These are phyloP conservation scores for Limnephilus lunatus DNA, from an alignment of 2,888 invertebrate species.

Conservation along the genomic window DNA sequence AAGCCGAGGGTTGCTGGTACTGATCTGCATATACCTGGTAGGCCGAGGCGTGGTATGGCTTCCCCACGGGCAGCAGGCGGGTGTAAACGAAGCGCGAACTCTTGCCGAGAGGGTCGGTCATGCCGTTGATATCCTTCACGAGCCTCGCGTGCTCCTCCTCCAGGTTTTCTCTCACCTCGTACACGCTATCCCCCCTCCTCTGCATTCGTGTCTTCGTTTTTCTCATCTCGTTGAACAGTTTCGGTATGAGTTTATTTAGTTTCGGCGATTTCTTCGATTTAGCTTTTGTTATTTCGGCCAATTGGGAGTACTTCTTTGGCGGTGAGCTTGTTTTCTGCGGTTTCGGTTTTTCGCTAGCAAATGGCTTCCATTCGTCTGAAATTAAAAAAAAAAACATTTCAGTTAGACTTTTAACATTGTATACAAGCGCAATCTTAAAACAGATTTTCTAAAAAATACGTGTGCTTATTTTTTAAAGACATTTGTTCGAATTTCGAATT, in stretches of 20 bases:
- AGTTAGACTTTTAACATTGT: background rate
- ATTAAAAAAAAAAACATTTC: background rate
- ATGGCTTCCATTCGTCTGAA: slow-evolving; percentile 59
- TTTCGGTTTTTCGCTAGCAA: slow-evolving; percentile 39
- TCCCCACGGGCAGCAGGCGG: background rate
- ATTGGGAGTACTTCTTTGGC: slow-evolving; percentile 51
- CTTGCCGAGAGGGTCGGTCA: slow-evolving; percentile 38
- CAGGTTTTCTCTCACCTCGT: background rate
- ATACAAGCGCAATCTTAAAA: too few relatives aligned
- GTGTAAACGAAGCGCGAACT: background rate
- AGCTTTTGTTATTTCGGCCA: background rate
- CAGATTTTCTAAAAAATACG: too few relatives aligned
- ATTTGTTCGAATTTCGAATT: too few relatives aligned
- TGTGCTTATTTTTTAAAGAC: too few relatives aligned
- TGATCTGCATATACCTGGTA: background rate
- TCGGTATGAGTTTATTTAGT: background rate
- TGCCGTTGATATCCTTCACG: slow-evolving; percentile 52
- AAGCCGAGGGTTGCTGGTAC: background rate
- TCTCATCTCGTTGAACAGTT: background rate
- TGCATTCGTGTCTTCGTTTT: background rate
- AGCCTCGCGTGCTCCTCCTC: slow-evolving; percentile 55
- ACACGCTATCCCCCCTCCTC: slow-evolving; percentile 26
- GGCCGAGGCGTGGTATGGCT: background rate
- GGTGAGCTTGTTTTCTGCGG: slow-evolving; percentile 38
- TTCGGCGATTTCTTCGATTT: slow-evolving; percentile 9